Conservation (phyloP, 2,888 invertebrate species). For the Rhogogaster chlorosoma region DNA sequence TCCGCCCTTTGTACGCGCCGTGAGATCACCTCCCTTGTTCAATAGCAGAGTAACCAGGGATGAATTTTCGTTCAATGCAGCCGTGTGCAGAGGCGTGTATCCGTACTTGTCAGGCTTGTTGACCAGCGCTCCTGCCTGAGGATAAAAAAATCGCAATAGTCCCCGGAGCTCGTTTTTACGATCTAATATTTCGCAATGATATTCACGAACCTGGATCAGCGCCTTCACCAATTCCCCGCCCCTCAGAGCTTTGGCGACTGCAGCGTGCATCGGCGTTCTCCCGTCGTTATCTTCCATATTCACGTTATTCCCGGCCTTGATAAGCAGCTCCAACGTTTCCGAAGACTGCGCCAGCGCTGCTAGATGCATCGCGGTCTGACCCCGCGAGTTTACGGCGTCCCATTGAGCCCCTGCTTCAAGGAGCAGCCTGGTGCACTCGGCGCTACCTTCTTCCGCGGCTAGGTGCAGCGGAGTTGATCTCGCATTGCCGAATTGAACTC, state of each 20-base stretch:
- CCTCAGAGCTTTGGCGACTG: constrained; percentile 86
- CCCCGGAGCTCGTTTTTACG: not conserved
- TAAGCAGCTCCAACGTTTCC: constrained; percentile 87
- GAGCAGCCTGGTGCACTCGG: constrained; percentile 86
- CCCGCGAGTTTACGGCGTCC: constrained; percentile 87
- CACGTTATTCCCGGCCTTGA: constrained; percentile 83
- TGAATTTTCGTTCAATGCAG: constrained; percentile 91
- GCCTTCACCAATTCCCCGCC: constrained; percentile 70
- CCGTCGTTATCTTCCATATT: constrained; percentile 87
- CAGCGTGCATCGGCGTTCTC: constrained; percentile 89
- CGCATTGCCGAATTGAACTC: constrained; percentile 85
- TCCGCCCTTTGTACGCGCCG: constrained; percentile 89
- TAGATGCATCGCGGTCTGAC: constrained; percentile 91
- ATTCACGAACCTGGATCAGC: constrained; percentile 68
- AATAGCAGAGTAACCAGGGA: constrained; percentile 87
- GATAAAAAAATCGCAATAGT: constrained; percentile 53
- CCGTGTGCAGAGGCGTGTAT: constrained; percentile 91
- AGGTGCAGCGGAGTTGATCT: constrained; percentile 91
- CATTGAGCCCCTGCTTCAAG: constrained; percentile 88
- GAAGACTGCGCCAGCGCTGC: constrained; percentile 90
- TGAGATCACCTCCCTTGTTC: constrained; percentile 89
- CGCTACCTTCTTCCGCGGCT: constrained; percentile 93
- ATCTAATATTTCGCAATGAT: not conserved
- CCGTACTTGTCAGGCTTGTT: constrained; percentile 90
- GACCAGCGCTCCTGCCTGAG: constrained; percentile 85